These are phyloP conservation scores for Triplophysa bombifrons DNA, from an alignment of 2,797 vertebrate species.

Conservation along the genomic window DNA sequence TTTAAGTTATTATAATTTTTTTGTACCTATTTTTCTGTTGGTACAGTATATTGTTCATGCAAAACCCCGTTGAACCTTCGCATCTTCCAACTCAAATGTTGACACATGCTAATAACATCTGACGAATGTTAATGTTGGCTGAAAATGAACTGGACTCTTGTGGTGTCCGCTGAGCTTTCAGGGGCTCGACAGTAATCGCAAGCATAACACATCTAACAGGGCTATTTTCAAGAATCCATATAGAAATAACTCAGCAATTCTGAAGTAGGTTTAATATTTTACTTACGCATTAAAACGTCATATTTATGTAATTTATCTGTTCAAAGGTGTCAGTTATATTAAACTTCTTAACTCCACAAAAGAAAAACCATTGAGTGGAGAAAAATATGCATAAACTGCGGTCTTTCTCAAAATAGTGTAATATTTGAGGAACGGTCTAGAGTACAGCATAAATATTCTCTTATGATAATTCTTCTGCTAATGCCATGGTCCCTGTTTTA, in stretches of 20 bases:
- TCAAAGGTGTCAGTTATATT: neutral
- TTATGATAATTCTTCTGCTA: constrained; percentile 12
- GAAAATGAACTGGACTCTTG: constrained; percentile 19
- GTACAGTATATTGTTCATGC: constrained; percentile 23
- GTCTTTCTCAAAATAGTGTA: constrained; percentile 39
- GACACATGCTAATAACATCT: constrained; percentile 44
- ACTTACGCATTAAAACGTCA: neutral
- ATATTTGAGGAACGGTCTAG: constrained; percentile 17
- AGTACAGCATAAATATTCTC: neutral
- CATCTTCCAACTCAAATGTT: constrained; percentile 38
- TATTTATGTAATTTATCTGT: neutral
- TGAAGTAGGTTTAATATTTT: neutral
- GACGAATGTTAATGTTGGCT: constrained; percentile 46
- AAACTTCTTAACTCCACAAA: neutral
- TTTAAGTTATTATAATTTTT: neutral
- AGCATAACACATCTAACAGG: constrained; percentile 5
- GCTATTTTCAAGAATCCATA: constrained; percentile 11
- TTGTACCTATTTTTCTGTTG: constrained; percentile 16
- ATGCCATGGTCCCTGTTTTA: neutral
- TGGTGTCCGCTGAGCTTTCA: constrained; percentile 9
- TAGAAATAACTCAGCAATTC: neutral
- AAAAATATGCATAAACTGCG: constrained; percentile 7
- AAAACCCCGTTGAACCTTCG: constrained; percentile 20
- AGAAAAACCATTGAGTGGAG: constrained; percentile 14
- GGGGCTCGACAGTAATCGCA: neutral